Percentiles rank a stretch among this genome's conserved stretches.
phyloP scores from a whole-genome alignment of 2,113 vertebrate genomes.

The Indicator indicator region DNA sequence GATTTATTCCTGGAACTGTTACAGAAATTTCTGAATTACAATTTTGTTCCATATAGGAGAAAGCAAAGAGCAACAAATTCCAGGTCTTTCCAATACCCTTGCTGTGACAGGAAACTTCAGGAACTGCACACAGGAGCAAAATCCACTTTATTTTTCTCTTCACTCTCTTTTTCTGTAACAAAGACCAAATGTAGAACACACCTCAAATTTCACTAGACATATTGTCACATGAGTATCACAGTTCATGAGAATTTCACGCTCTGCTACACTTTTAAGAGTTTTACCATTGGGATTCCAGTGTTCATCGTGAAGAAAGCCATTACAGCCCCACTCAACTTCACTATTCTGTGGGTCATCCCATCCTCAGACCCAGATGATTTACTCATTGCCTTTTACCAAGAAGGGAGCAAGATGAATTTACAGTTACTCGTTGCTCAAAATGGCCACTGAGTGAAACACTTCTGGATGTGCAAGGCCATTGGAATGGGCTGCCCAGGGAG shows the following conservation, averaged over 20 bases:
- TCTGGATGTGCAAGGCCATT: background rate
- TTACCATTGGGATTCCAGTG: background rate
- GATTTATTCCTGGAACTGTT: conserved; percentile 38
- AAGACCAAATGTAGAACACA: background rate
- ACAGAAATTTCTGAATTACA: conserved; percentile 13
- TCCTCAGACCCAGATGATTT: background rate
- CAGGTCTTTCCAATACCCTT: background rate
- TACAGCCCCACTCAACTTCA: background rate
- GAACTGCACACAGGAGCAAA: background rate
- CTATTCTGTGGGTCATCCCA: background rate
- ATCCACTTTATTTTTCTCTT: background rate
- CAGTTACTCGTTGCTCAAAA: background rate
- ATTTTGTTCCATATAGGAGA: background rate
- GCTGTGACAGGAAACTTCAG: background rate
- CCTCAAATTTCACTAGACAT: background rate
- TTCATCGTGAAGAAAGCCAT: background rate
- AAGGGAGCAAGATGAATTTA: background rate
- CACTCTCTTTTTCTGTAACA: background rate
- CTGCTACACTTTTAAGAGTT: background rate
- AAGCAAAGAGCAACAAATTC: background rate
- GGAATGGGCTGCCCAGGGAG: too few relatives aligned
- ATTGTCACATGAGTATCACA: background rate
- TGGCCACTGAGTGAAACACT: background rate
- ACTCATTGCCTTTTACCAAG: background rate
- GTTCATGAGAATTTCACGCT: background rate